A percentile compares a stretch with the other conserved stretches of the same genome.
Conservation (phyloP, 2,113 vertebrate genomes). For the Erythrolamprus reginae region DNA sequence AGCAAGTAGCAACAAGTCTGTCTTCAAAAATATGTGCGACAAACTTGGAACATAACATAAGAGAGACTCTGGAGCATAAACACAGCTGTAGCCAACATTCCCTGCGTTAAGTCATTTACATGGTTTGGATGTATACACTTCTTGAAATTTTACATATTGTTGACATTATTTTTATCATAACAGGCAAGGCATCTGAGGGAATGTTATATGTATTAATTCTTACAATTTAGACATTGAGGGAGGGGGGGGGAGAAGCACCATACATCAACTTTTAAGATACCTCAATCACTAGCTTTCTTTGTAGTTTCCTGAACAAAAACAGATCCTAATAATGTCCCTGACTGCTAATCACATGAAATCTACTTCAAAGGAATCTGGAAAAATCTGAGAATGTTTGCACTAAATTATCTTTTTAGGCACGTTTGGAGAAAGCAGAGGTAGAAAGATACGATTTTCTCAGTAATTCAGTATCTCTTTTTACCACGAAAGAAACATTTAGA, state of each 20-base stretch:
- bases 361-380: not conserved
- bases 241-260: not conserved
- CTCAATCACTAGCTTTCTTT: not conserved
- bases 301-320: not conserved
- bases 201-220: not conserved
- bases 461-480: not conserved
- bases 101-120: not conserved
- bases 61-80: constrained; percentile 1
- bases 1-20: constrained; percentile 7
- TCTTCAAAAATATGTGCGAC: not conserved
- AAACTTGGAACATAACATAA: constrained; percentile 11
- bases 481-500: not conserved
- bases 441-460: not conserved
- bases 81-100: constrained; percentile 4
- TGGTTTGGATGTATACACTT: not conserved
- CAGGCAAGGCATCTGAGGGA: too few species aligned
- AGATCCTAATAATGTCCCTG: not conserved
- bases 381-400: not conserved
- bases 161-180: not conserved
- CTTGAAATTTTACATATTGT: not conserved
- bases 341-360: not conserved
- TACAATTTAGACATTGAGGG: not conserved
- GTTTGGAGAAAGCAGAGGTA: not conserved
- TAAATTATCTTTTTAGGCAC: not conserved
- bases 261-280: not conserved